Percentiles rank a stretch among this genome's conserved stretches.
Conservation (phyloP, 2,797 vertebrate species). For the Valencia hispanica region DNA sequence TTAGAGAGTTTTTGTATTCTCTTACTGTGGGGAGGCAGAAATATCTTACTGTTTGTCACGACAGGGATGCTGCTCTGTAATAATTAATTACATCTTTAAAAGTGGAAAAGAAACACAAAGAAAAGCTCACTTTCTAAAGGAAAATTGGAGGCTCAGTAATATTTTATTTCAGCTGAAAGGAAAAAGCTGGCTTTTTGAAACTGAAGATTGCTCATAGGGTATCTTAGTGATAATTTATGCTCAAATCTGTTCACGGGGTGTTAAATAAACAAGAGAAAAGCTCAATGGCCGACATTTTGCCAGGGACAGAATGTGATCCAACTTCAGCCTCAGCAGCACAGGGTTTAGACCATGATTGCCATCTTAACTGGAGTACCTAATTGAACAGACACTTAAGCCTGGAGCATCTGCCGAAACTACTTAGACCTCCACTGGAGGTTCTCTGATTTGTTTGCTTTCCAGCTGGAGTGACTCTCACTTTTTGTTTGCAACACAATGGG, state of each 20-base stretch:
- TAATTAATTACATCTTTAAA: conserved; percentile 21
- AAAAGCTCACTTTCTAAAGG: conserved; percentile 4
- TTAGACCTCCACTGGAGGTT: conserved; percentile 65
- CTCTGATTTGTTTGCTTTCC: conserved; percentile 71
- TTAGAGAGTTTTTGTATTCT: conserved; percentile 26
- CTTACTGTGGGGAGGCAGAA: conserved; percentile 14
- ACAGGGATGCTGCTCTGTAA: conserved; percentile 26
- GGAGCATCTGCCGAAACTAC: conserved; percentile 74
- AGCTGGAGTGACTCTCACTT: conserved; percentile 64
- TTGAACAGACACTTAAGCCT: conserved; percentile 71
- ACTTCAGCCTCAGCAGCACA: conserved; percentile 44
- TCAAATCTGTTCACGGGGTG: not conserved
- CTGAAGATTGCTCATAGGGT: not conserved
- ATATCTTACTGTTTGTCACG: conserved; percentile 36
- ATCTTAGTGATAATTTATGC: not conserved
- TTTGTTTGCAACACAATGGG: conserved; percentile 54
- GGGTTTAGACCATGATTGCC: conserved; percentile 59
- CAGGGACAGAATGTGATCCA: conserved; percentile 34
- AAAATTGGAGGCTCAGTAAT: conserved; percentile 4
- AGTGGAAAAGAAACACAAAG: conserved; percentile 8
- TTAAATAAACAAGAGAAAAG: conserved; percentile 15
- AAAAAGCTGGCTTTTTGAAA: conserved; percentile 2
- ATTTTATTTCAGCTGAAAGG: conserved; percentile 15
- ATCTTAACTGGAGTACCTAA: conserved; percentile 69
- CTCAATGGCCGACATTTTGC: conserved; percentile 51